Percentiles rank a stretch among this genome's conserved stretches.
Evolutionary conservation across 2,113 vertebrate species (phyloP).

Genomic region (Chlamydotis undulata): DNA sequence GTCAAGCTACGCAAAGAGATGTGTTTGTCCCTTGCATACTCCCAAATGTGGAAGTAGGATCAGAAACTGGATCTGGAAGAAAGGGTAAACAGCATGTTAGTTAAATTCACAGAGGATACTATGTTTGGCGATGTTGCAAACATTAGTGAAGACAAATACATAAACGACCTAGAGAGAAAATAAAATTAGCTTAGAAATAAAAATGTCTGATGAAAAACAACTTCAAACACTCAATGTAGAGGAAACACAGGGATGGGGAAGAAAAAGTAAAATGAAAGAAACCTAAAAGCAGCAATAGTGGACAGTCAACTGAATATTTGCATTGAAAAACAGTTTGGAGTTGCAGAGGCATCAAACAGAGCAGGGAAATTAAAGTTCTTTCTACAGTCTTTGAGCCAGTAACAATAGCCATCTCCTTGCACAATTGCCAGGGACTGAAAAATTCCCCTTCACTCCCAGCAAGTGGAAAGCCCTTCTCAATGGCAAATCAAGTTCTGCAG

Average conservation of each 20-base stretch:
- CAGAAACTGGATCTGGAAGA: slow-evolving; percentile 78
- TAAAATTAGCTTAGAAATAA: slow-evolving; percentile 22
- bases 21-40: slow-evolving; percentile 76
- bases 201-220: not conserved
- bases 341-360: slow-evolving; percentile 53
- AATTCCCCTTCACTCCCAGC: slow-evolving; percentile 46
- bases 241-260: not conserved
- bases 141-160: slow-evolving; percentile 64
- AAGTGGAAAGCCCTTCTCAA: slow-evolving; percentile 61
- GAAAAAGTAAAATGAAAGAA: slow-evolving; percentile 18
- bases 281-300: not conserved
- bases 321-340: slow-evolving; percentile 27
- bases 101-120: slow-evolving; percentile 68
- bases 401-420: slow-evolving; percentile 46
- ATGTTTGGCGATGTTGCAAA: slow-evolving; percentile 50
- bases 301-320: slow-evolving; percentile 25
- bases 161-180: slow-evolving; percentile 38
- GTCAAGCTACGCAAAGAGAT: slow-evolving; percentile 76
- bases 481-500: slow-evolving; percentile 62
- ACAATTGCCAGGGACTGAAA: slow-evolving; percentile 50
- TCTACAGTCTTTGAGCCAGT: slow-evolving; percentile 8
- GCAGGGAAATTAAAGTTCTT: slow-evolving; percentile 52
- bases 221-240: not conserved
- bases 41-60: slow-evolving; percentile 77
- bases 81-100: slow-evolving; percentile 77